Base-by-base conservation (phyloP, 2,797 vertebrate genomes). In the Coendou prehensilis region DNA sequence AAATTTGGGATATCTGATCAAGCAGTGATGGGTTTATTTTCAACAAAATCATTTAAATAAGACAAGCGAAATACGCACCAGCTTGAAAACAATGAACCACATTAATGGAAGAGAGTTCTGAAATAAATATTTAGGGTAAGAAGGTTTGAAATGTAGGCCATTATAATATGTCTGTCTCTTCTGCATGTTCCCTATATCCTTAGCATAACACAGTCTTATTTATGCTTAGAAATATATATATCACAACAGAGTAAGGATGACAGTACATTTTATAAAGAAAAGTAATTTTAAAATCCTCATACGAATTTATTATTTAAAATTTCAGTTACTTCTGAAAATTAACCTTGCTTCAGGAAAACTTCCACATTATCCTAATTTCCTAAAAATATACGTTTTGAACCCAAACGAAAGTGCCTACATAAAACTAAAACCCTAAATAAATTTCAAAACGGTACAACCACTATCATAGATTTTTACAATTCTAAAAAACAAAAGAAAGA, bases 101-200 rank as follows among this genome's bases (percentile, higher is more conserved):
- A 11, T 85, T 94, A 97, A 97, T 90, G 80, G 82, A 95, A 96
- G 96, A 97, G 95, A 95, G 85, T 93, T 95, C 73, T 80, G 69
- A 84, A 93, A 93, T 61, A 87, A 71, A 92, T 14, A 95, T 54
- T 76, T 89, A 81, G 54, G 54, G 26, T 73, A 75, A 89, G 93
- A 37, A 81, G n/a, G 10, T n/a, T 7, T 75, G 90, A 87, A 92
- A 96, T 61, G 50, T 50, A 93, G 78, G 84, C 61, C 81, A 96
- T 69, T 75, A 69, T 79, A 69, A 78, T 69, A 45, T 17, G 20
- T 59, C 45, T 80, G 9, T 94, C 69, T 94, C 91, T 87, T 75
- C 22, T 71, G 9, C 37, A 37, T 52, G 23, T 69, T 57, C 57
- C 50, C 81, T 94, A 9, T 26, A 87, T 63, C 63, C 71, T 93